phyloP scores from a whole-genome alignment of 2,797 vertebrate species.

The Melopsittacus undulatus region DNA sequence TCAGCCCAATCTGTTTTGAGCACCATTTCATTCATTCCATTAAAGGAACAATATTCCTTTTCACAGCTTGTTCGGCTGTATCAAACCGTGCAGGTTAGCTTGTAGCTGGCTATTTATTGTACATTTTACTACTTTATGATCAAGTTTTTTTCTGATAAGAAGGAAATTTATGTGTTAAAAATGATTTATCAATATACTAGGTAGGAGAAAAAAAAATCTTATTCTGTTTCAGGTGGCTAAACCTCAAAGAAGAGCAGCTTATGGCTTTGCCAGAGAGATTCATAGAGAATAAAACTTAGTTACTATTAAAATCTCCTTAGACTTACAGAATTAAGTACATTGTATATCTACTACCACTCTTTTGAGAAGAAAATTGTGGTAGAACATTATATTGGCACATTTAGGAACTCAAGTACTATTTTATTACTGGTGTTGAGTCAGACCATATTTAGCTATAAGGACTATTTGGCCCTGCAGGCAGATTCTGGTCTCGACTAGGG shows the following conservation, averaged over 20 bases:
- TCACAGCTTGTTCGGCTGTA: constrained; percentile 46
- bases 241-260: background rate
- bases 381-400: rapidly evolving
- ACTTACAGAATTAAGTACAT: rapidly evolving
- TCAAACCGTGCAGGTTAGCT: constrained; percentile 21
- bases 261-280: background rate
- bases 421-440: background rate
- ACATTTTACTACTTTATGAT: constrained; percentile 13
- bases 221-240: background rate
- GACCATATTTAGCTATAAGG: background rate
- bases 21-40: constrained; percentile 32
- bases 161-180: background rate
- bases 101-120: background rate
- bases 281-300: background rate
- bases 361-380: background rate
- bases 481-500: background rate
- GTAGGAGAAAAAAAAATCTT: background rate
- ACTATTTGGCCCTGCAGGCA: background rate
- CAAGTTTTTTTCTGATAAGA: background rate
- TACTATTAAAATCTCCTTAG: background rate
- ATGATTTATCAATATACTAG: background rate
- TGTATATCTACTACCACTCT: rapidly evolving
- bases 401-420: background rate
- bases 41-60: constrained; percentile 64
- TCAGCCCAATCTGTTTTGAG: constrained; percentile 68